Conservation (phyloP, 2,888 invertebrate species). For the Ornithoptera priamus region DNA sequence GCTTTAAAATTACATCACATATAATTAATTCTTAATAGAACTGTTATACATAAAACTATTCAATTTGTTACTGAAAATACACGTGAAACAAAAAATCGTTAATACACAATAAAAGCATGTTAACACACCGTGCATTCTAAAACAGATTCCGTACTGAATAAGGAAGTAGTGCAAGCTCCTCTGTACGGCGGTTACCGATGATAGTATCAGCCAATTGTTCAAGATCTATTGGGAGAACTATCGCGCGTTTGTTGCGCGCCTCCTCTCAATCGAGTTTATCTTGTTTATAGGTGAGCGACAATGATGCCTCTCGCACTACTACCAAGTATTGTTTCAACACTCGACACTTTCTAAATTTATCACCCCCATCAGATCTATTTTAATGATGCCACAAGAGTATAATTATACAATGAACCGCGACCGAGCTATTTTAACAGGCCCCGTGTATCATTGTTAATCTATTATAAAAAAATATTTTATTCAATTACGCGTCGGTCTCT, state of each 20-base stretch:
- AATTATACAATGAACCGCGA: constrained; percentile 39
- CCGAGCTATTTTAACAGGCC: constrained; percentile 15
- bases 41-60: no score
- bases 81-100: background rate
- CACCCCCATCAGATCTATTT: constrained; percentile 57
- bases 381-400: constrained; percentile 50
- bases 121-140: constrained; percentile 3
- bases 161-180: constrained; percentile 25
- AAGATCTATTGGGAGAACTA: constrained; percentile 39
- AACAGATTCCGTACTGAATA: constrained; percentile 16
- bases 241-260: constrained; percentile 43
- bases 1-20: no score
- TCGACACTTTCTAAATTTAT: constrained; percentile 73
- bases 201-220: constrained; percentile 49
- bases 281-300: constrained; percentile 63
- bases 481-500: no score
- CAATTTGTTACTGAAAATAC: no score
- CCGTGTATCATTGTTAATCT: background rate
- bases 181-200: constrained; percentile 31
- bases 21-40: no score
- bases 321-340: constrained; percentile 62
- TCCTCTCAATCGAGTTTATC: constrained; percentile 47
- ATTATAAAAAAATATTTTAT: no score
- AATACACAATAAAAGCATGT: background rate
- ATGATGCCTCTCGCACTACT: constrained; percentile 54